Evolutionary conservation across 2,797 vertebrate species (phyloP).

Genomic region (Calcarius lapponicus): DNA sequence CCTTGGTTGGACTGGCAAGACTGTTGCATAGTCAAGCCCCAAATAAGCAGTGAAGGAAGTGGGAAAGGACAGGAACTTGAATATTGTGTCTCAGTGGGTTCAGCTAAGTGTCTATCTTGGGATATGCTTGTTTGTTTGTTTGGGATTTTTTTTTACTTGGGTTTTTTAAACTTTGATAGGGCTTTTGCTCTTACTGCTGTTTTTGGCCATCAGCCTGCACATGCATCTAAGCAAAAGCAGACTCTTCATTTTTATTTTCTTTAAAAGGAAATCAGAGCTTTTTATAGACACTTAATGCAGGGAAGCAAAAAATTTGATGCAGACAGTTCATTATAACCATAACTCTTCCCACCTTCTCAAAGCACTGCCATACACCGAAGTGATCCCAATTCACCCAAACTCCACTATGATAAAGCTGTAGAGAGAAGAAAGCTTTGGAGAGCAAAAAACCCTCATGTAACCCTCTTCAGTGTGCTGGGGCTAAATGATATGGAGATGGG

Average conservation of each 20-base stretch:
- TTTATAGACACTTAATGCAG: background rate
- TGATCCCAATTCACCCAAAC: background rate
- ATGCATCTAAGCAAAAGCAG: background rate
- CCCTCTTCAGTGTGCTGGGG: background rate
- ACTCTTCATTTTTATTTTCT: slow-evolving; percentile 1
- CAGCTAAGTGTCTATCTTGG: slow-evolving; percentile 4
- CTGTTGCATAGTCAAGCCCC: background rate
- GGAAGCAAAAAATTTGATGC: background rate
- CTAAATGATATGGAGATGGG: accelerated
- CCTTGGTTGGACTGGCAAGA: background rate
- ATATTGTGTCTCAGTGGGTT: background rate
- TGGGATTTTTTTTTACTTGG: background rate
- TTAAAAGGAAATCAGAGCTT: background rate
- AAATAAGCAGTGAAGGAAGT: background rate
- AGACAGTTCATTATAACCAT: background rate
- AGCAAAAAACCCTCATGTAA: background rate
- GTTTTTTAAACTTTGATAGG: background rate
- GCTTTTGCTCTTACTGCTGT: background rate
- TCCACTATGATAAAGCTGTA: background rate
- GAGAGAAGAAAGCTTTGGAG: background rate
- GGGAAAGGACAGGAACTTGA: background rate
- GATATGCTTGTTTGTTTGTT: slow-evolving; percentile 15
- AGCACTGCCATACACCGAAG: accelerated
- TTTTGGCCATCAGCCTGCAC: slow-evolving; percentile 8
- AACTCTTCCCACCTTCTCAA: background rate